Percentiles rank a stretch among this genome's conserved stretches.
Evolutionary conservation across 2,888 invertebrate genomes (phyloP).

Genomic region (Brenthis ino): DNA sequence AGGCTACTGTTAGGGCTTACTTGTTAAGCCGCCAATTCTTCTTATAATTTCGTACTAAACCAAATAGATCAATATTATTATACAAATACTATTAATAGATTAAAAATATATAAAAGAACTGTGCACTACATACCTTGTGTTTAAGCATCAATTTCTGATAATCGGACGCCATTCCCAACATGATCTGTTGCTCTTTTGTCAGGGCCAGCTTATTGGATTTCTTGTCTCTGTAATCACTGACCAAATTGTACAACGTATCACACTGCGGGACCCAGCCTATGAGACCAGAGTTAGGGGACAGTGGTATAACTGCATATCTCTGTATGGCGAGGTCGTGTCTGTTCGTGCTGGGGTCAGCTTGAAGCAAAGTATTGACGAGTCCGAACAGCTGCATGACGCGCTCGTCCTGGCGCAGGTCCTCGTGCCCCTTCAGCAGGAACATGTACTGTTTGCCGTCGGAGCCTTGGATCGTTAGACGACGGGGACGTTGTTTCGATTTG

Average conservation of each 20-base stretch:
- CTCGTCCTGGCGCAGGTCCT: constrained; percentile 99
- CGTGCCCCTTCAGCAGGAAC: constrained; percentile 99
- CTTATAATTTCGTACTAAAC: no score
- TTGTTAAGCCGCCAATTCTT: no score
- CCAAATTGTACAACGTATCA: constrained; percentile 98
- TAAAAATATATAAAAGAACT: no score
- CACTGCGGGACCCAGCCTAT: constrained; percentile 99
- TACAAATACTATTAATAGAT: no score
- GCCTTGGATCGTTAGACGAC: constrained; percentile 95
- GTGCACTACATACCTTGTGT: constrained; percentile 88
- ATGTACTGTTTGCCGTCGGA: constrained; percentile 99
- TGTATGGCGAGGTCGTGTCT: constrained; percentile 90
- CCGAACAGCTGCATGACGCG: constrained; percentile 99
- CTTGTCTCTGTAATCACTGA: constrained; percentile 98
- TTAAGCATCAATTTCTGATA: constrained; percentile 98
- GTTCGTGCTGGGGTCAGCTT: constrained; percentile 97
- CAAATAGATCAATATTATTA: no score
- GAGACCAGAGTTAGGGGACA: constrained; percentile 98
- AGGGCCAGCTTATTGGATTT: constrained; percentile 90
- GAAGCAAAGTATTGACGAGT: constrained; percentile 95
- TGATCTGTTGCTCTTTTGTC: constrained; percentile 98
- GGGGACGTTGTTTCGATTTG: constrained; percentile 98
- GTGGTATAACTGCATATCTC: constrained; percentile 97
- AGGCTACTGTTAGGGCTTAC: no score
- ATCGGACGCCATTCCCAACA: constrained; percentile 98